Evolutionary conservation across 2,888 invertebrate species (phyloP).

Genomic region (Megaustenia siamemsis): DNA sequence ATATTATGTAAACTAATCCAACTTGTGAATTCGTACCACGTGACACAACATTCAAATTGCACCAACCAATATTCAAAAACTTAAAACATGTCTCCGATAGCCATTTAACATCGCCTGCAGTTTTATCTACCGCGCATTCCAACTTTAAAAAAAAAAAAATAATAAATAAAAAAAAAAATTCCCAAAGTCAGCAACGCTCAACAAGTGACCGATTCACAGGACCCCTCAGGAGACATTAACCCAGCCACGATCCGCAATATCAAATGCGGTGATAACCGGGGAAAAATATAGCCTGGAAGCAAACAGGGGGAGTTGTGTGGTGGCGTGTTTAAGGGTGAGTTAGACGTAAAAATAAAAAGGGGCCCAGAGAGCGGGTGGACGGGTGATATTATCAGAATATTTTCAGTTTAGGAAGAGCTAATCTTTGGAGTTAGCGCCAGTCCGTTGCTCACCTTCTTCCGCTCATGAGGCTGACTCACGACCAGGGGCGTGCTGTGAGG

Average conservation of each 20-base stretch:
- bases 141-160: background rate
- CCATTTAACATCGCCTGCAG: background rate
- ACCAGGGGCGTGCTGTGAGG: too few species aligned
- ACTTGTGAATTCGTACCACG: background rate
- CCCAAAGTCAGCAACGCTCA: background rate
- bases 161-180: too few species aligned
- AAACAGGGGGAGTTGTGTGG: background rate
- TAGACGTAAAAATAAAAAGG: background rate
- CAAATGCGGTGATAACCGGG: background rate
- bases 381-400: background rate
- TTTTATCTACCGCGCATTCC: background rate
- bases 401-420: background rate
- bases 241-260: constrained; percentile 5
- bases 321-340: too few species aligned
- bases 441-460: constrained; percentile 1
- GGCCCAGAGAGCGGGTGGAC: background rate
- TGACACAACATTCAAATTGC: background rate
- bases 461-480: background rate
- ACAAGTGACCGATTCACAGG: background rate
- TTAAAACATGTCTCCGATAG: background rate
- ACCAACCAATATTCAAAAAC: background rate
- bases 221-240: constrained; percentile 1
- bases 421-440: background rate
- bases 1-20: background rate
- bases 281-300: constrained; percentile 6